Evolutionary conservation across 2,113 vertebrate genomes (phyloP), one percentile per base, ranked within the genome.

Genomic region (Apus apus): DNA sequence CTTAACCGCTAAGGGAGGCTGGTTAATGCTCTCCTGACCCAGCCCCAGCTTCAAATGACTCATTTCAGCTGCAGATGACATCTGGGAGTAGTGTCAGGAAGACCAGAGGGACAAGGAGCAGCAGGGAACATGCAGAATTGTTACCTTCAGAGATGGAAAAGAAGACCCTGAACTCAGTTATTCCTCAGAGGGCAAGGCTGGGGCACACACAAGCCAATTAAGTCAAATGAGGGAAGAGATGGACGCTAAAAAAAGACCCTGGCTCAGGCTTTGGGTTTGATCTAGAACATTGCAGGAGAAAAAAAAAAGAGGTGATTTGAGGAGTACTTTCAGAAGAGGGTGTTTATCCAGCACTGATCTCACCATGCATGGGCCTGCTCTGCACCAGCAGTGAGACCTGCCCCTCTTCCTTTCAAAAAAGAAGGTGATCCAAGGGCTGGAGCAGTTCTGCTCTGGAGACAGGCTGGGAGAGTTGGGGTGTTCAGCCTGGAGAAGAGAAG

Each of bases 91-190:
- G 62, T 9, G 1, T 26, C 54, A 7, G 54, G 60, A 56, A 29
- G 2, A 2, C 0, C 13, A 34, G 65, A 8, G 0, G 1, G 10
- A 20, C 0, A 6, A 58, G 51, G 71, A 71, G 67, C 3, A 92
- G 87, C 73, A 43, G 16, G 5, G 34, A 25, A 48, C 1, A 1
- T 43, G 50, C 54, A 8, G 6, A 19, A 19, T 0, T 11, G 22
- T 1, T 48, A 46, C 76, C 77, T 62, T n/a, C n/a, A 8, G 45
- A 29, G 78, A 7, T 15, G 51, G 17, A 6, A 64, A 30, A 51
- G 36, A 38, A 65, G 16, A 62, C 15, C 16, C 56, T 32, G 20
- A 43, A 36, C 25, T 51, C 13, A 18, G 15, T 6, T 29, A 10
- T 12, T 34, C 38, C 68, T 67, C 71, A 11, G 21, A 23, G 36